phyloP scores from a whole-genome alignment of 2,797 vertebrate species.

The Gallinago solitaria region DNA sequence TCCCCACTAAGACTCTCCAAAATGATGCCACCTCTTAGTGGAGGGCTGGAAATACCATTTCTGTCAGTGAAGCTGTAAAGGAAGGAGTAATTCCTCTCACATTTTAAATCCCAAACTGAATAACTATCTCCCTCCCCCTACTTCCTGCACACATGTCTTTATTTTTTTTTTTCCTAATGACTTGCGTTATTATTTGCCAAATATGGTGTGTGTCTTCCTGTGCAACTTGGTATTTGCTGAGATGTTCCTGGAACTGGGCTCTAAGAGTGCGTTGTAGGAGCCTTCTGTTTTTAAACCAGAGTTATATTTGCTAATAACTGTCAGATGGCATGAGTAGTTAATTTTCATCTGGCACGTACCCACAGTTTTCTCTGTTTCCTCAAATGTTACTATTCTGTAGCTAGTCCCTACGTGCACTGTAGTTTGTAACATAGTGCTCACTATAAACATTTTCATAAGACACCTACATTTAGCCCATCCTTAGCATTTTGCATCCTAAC shows the following conservation, averaged over 20 bases:
- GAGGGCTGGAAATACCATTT: not conserved
- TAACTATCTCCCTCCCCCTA: not conserved
- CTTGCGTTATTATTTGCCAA: constrained; percentile 7
- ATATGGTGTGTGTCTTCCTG: not conserved
- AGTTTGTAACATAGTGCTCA: not conserved
- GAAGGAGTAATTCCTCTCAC: not conserved
- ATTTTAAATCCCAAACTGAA: not conserved
- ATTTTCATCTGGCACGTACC: not conserved
- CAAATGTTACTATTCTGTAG: not conserved
- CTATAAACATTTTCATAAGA: not conserved
- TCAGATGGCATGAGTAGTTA: not conserved
- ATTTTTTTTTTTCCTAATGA: not conserved
- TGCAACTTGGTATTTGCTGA: not conserved
- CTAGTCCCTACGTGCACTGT: not conserved
- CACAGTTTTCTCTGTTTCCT: not conserved
- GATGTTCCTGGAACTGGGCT: not conserved
- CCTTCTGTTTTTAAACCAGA: not conserved
- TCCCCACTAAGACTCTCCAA: not conserved
- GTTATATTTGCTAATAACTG: not conserved
- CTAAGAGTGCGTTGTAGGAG: not conserved
- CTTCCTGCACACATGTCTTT: not conserved
- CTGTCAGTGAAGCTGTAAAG: not conserved
- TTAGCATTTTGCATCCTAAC: not conserved
- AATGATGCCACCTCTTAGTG: not conserved
- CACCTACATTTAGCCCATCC: not conserved